Evolutionary conservation across 2,113 vertebrate species (phyloP).

Genomic region (Emydocephalus ijimae): DNA sequence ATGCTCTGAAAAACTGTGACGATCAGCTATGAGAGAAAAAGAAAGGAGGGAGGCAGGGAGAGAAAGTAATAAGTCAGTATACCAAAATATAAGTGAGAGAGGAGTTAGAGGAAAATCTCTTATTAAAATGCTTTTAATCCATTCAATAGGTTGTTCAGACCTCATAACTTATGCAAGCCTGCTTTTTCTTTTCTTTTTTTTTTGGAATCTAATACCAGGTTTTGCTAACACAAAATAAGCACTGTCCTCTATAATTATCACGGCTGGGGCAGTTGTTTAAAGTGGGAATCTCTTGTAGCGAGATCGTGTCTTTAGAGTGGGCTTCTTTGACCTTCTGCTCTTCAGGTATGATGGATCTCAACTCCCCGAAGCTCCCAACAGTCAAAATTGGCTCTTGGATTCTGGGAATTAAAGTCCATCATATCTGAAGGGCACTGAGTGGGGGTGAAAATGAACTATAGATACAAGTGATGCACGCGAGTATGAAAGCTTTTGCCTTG

Average conservation of each 20-base stretch:
- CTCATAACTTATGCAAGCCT: neutral
- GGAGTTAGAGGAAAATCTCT: neutral
- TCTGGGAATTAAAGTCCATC: neutral
- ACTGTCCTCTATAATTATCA: neutral
- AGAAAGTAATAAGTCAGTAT: neutral
- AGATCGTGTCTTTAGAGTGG: neutral
- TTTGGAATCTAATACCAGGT: neutral
- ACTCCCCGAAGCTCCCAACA: neutral
- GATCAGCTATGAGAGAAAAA: neutral
- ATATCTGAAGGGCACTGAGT: neutral
- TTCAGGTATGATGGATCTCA: neutral
- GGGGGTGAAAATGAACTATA: neutral
- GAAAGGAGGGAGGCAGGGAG: neutral
- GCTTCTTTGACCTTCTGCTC: neutral
- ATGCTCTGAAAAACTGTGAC: neutral
- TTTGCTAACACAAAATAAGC: neutral
- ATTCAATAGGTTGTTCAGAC: neutral
- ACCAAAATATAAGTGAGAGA: conserved; percentile 11
- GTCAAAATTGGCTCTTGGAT: neutral
- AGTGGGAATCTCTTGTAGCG: neutral
- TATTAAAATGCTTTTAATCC: neutral
- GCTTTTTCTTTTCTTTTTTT: neutral
- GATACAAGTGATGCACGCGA: neutral
- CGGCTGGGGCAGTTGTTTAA: neutral
- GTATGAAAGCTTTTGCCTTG: neutral